Evolutionary conservation across 2,797 vertebrate genomes (phyloP).

Genomic region (Caiman crocodilus): DNA sequence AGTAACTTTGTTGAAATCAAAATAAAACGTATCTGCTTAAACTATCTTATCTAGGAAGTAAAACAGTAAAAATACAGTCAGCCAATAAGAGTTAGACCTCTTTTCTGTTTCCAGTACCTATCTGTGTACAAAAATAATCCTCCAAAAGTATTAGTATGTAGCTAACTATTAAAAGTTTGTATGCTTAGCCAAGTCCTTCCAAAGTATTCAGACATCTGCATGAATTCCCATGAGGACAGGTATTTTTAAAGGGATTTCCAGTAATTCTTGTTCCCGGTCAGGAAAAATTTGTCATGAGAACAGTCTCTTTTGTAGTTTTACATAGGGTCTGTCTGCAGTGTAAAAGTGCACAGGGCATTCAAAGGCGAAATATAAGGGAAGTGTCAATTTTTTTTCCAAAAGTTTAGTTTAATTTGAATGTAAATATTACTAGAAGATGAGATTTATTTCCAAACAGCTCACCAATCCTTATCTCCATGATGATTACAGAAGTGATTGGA

Average conservation of each 20-base stretch:
- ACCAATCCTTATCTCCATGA: background rate
- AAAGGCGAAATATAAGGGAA: background rate
- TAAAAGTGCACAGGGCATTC: background rate
- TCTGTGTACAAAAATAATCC: background rate
- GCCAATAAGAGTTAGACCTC: background rate
- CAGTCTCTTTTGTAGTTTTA: background rate
- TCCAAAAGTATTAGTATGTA: background rate
- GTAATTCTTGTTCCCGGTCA: conserved; percentile 12
- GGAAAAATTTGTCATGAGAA: conserved; percentile 10
- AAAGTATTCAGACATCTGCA: conserved; percentile 1
- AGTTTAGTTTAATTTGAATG: background rate
- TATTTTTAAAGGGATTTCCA: conserved; percentile 20
- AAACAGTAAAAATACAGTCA: background rate
- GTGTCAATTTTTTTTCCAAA: background rate
- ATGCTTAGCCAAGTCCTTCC: background rate
- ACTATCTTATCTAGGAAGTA: background rate
- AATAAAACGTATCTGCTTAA: background rate
- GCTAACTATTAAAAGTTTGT: background rate
- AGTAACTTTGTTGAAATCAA: background rate
- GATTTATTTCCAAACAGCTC: conserved; percentile 17
- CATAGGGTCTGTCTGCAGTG: background rate
- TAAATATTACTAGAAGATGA: background rate
- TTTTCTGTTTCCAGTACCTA: background rate
- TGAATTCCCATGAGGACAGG: background rate
- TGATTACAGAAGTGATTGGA: conserved; percentile 8